Base-by-base conservation (phyloP, 2,113 vertebrate genomes). In the Hippocampus guttulatus region DNA sequence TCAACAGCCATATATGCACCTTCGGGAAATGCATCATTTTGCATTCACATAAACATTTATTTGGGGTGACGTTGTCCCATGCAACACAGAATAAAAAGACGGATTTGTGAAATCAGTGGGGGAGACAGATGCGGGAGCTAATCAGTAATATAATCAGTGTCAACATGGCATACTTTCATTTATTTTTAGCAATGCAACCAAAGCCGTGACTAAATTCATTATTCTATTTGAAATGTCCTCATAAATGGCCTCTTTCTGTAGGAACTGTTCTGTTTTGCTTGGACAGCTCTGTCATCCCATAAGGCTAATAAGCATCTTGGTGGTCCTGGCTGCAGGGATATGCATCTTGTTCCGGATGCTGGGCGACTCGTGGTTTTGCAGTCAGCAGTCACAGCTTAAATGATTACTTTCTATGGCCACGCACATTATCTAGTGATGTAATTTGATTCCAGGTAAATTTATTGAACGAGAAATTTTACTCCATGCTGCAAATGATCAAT, bases 211-310 rank as follows among this genome's bases (percentile, higher is more conserved):
- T 23, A 23, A 23, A 64, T 64, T 14, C 4, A 8, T 43, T 43
- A 43, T 43, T 64, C 21, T 23, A 64, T 64, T 43, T 43, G 21
- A 64, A 64, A 40, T 9, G 61, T 63, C 3, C 18, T 40, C 10
- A 21, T 40, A 41, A 41, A 63, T 23, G 40, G 40, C 40, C 62
- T 23, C 40, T 64, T 64, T 64, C 40, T 64, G 62, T 43, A 64
- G 21, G 21, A 45, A 64, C 6, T n/a, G 7, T 23, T 64, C 62
- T 43, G 12, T 23, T 64, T 64, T 64, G 62, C 40, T 64, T 64
- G 62, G 62, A 23, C 40, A 23, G 21, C 62, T 43, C 40, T 64
- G 62, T 23, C 40, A 64, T 41, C 62, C 38, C 62, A 25, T 23
- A 41, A 64, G 40, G 62, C 38, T 23, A 23, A 43, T 64, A 64